phyloP scores from a whole-genome alignment of 2,113 vertebrate species.

The Gallinago jamesoni region DNA sequence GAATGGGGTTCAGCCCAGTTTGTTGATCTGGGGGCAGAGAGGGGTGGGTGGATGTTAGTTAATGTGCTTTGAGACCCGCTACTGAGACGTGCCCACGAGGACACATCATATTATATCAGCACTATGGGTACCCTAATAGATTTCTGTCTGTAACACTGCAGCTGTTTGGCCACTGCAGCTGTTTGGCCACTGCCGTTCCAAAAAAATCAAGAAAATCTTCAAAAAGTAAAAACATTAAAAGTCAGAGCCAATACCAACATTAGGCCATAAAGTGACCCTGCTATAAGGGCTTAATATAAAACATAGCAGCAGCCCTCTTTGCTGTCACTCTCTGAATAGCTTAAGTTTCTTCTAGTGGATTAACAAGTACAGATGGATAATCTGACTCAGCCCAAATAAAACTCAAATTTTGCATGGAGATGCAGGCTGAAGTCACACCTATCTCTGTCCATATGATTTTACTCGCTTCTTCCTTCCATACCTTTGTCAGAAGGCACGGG shows the following conservation, averaged over 20 bases:
- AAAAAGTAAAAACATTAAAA: neutral
- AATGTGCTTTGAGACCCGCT: neutral
- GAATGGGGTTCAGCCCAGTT: neutral
- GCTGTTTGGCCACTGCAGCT: neutral
- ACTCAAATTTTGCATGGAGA: neutral
- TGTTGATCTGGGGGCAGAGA: neutral
- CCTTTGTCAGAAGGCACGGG: neutral
- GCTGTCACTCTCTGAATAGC: neutral
- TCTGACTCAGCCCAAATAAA: neutral
- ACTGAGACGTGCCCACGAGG: neutral
- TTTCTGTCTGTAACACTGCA: neutral
- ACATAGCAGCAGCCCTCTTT: neutral
- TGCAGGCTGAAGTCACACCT: too few species aligned
- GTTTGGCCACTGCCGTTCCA: neutral
- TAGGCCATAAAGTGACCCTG: neutral
- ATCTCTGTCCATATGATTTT: neutral
- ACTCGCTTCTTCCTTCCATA: neutral
- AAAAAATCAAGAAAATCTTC: neutral
- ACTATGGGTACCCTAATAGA: neutral
- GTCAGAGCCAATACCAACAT: neutral
- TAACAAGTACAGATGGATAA: too few species aligned
- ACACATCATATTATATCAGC: neutral
- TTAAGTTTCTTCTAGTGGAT: neutral
- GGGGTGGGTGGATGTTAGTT: too few species aligned
- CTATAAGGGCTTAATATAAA: neutral